A percentile compares a stretch with the other conserved stretches of the same genome.
phyloP scores from a whole-genome alignment of 2,113 vertebrate species.

The Gallinago media region DNA sequence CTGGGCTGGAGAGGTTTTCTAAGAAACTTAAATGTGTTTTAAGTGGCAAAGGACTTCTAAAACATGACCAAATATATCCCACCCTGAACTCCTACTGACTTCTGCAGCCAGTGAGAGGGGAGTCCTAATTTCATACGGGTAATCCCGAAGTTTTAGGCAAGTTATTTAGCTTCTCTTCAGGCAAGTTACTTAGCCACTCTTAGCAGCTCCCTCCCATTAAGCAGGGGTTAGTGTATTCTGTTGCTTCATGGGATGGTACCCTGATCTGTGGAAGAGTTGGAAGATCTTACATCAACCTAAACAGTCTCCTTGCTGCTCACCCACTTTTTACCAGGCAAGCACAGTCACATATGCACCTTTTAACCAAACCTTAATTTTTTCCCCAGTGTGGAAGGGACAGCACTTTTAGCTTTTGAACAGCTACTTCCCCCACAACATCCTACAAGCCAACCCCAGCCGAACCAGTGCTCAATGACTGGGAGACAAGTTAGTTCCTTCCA shows the following conservation, averaged over 20 bases:
- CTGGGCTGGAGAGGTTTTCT: neutral
- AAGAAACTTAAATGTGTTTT: neutral
- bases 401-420: neutral
- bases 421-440: neutral
- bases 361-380: accelerated
- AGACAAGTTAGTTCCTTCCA: conserved; percentile 5
- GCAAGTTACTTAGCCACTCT: neutral
- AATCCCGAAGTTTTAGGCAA: neutral
- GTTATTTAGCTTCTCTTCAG: neutral
- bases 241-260: neutral
- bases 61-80: neutral
- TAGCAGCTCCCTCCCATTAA: neutral
- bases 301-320: neutral
- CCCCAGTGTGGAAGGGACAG: accelerated
- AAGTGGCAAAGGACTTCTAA: neutral
- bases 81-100: neutral
- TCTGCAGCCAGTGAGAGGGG: neutral
- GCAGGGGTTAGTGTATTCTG: neutral
- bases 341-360: neutral
- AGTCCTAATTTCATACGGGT: neutral
- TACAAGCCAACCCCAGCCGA: neutral
- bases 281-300: neutral
- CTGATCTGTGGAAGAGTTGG: neutral
- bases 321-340: neutral
- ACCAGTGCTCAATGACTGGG: neutral